Percentiles rank a stretch among this genome's conserved stretches.
Conservation (phyloP, 64 coral and sea anemone species). For the Platygyra sinensis region DNA sequence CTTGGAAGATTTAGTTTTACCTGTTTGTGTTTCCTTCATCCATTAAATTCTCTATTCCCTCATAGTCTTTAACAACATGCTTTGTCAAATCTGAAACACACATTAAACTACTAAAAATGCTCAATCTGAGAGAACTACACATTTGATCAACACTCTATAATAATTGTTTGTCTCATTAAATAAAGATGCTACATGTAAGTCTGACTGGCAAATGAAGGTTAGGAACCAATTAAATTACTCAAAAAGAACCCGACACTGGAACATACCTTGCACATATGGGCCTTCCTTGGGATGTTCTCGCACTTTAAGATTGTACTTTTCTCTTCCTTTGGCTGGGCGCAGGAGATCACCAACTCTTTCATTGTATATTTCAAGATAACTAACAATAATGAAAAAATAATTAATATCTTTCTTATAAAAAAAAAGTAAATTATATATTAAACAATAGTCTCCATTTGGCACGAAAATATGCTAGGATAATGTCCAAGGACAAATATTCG, state of each 20-base stretch:
- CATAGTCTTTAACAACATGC: constrained; percentile 84
- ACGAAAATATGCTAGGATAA: no score
- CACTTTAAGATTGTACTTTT: constrained; percentile 94
- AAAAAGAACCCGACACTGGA: not conserved
- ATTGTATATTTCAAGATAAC: constrained; percentile 99
- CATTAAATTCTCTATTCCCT: constrained; percentile 83
- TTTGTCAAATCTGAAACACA: constrained; percentile 72
- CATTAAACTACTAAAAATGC: not conserved
- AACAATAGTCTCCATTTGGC: no score
- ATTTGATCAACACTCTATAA: no score
- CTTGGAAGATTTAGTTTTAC: not conserved
- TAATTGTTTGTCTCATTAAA: no score
- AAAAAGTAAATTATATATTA: no score
- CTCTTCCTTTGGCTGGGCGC: constrained; percentile 91
- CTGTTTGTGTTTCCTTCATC: constrained; percentile 86
- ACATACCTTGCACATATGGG: constrained; percentile 95
- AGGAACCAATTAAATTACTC: no score
- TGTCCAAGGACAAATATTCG: no score
- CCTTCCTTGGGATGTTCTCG: constrained; percentile 97
- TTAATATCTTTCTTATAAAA: no score
- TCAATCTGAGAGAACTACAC: no score
- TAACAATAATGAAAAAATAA: constrained; percentile 8
- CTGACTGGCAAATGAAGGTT: no score
- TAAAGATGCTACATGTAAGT: no score
- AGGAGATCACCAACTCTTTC: constrained; percentile 97